Percentiles rank a stretch among this genome's conserved stretches.
These are phyloP conservation scores for Hemaris fuciformis DNA, from an alignment of 2,888 invertebrate genomes.

Conservation along the genomic window DNA sequence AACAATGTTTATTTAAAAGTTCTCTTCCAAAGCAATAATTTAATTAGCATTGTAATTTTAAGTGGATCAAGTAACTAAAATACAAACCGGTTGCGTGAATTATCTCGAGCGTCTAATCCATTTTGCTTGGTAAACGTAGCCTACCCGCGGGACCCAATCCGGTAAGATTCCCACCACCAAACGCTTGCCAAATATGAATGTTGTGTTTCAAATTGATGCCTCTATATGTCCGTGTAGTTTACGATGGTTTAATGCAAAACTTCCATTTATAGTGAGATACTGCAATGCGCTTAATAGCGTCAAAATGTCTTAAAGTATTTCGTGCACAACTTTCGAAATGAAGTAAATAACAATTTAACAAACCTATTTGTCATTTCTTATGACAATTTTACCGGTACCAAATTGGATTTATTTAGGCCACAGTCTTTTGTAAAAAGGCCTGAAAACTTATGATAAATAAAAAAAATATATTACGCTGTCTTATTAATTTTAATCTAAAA, in stretches of 20 bases:
- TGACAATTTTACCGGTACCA: not conserved
- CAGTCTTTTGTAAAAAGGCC: too few species aligned
- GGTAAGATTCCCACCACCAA: conserved; percentile 4
- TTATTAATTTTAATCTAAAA: too few species aligned
- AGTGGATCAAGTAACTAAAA: conserved; percentile 3
- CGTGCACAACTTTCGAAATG: not conserved
- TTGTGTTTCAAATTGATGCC: conserved; percentile 8
- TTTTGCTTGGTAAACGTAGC: conserved; percentile 5
- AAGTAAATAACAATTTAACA: too few species aligned
- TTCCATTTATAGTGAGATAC: not conserved
- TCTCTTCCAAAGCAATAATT: not conserved
- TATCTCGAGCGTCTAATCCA: conserved; percentile 7
- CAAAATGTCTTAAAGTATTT: not conserved
- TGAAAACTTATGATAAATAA: too few species aligned
- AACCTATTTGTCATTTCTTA: not conserved
- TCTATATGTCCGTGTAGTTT: conserved; percentile 6
- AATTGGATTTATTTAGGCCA: not conserved
- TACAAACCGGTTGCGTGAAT: conserved; percentile 5
- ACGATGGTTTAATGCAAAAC: conserved; percentile 2
- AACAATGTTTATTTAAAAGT: not conserved
- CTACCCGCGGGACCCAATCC: not conserved
- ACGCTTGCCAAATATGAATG: conserved; percentile 9
- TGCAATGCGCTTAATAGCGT: conserved; percentile 3
- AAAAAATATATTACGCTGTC: too few species aligned
- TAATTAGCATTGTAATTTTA: conserved; percentile 4